Conservation (phyloP, 2,888 invertebrate species). For the Poecilobothrus nobilitatus region DNA sequence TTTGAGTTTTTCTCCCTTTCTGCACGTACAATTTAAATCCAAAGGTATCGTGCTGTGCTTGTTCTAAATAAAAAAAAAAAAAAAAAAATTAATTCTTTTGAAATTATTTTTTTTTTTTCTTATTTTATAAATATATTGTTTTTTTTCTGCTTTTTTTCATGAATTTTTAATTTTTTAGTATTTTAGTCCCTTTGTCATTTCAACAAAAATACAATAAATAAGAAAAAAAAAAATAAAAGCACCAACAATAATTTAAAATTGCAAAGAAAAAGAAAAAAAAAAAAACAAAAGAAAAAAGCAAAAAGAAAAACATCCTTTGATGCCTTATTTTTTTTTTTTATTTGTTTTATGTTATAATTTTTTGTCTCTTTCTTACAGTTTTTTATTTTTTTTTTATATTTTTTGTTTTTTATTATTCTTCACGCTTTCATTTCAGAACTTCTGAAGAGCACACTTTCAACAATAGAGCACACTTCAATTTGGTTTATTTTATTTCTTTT, state of each 20-base stretch:
- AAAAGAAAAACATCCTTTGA: neutral
- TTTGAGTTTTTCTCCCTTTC: too few relatives aligned
- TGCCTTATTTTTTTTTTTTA: neutral
- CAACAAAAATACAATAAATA: neutral
- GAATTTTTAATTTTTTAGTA: neutral
- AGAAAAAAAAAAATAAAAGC: neutral
- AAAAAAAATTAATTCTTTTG: neutral
- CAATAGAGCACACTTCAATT: neutral
- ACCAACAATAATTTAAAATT: too few relatives aligned
- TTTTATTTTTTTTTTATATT: neutral
- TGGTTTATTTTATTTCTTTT: neutral
- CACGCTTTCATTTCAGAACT: slow-evolving; percentile 1
- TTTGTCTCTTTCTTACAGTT: too few relatives aligned
- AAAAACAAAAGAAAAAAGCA: neutral
- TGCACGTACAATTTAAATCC: too few relatives aligned
- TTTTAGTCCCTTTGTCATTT: neutral
- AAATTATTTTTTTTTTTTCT: too few relatives aligned
- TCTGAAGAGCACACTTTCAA: neutral
- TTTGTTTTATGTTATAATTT: too few relatives aligned
- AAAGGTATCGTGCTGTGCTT: too few relatives aligned
- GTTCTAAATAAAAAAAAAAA: neutral
- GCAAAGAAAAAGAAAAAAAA: neutral
- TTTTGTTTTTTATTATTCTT: neutral
- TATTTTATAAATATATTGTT: too few relatives aligned
- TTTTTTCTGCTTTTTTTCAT: neutral